These are phyloP conservation scores for Drepanosiphum platanoidis DNA, from an alignment of 2,888 invertebrate genomes.

Conservation along the genomic window DNA sequence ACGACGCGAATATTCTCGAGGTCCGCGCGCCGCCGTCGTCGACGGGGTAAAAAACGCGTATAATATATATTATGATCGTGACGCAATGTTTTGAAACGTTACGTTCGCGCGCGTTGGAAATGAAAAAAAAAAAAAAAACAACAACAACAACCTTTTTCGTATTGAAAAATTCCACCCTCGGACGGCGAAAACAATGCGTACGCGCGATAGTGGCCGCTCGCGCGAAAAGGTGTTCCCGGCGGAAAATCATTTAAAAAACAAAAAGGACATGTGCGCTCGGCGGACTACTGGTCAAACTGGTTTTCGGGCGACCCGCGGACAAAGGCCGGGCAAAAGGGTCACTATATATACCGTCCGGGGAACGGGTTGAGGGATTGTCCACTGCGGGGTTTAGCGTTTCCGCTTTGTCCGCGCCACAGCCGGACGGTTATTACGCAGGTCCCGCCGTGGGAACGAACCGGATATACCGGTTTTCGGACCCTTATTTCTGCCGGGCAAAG, in stretches of 20 bases:
- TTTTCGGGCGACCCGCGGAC: conserved; percentile 34
- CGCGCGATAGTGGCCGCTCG: background rate
- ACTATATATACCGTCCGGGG: background rate
- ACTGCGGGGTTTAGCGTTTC: conserved; percentile 25
- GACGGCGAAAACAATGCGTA: background rate
- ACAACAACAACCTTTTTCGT: too few species aligned
- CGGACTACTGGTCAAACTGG: conserved; percentile 62
- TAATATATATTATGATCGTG: too few species aligned
- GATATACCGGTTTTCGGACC: conserved; percentile 62
- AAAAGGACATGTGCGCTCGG: conserved; percentile 32
- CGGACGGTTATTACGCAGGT: conserved; percentile 43
- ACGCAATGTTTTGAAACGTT: too few species aligned
- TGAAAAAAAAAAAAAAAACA: too few species aligned
- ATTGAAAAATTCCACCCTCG: background rate
- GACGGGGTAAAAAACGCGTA: background rate
- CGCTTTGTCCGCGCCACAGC: conserved; percentile 49
- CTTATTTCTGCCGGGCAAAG: conserved; percentile 53
- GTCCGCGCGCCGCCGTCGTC: background rate
- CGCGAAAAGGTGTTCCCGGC: background rate
- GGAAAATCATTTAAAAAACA: background rate
- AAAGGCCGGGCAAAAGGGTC: conserved; percentile 50
- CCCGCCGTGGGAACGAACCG: conserved; percentile 53
- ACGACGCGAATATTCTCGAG: too few species aligned
- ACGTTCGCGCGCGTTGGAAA: too few species aligned
- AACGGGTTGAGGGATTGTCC: conserved; percentile 44